Conservation (phyloP, 1,140 invertebrate genomes). For the Gonioctena quinquepunctata region DNA sequence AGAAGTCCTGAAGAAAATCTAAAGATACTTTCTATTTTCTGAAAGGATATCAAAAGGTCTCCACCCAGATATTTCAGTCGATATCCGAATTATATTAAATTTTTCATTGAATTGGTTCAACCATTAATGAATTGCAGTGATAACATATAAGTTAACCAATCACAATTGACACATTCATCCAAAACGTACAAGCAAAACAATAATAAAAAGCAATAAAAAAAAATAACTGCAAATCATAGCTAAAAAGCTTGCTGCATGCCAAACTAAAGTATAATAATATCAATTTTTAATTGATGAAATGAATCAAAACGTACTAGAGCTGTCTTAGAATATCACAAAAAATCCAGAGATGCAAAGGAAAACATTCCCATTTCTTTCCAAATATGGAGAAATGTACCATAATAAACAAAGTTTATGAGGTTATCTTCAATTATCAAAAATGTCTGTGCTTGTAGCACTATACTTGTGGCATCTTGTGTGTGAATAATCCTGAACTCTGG, state of each 20-base stretch:
- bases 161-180: constrained; percentile 44
- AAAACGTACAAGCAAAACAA: constrained; percentile 23
- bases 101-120: neutral
- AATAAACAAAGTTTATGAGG: too few relatives aligned
- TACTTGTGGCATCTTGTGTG: too few relatives aligned
- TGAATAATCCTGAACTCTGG: too few relatives aligned
- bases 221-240: neutral
- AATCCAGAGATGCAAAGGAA: too few relatives aligned
- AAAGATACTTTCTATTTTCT: neutral
- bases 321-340: too few relatives aligned
- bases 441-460: too few relatives aligned
- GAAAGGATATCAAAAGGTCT: neutral
- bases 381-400: too few relatives aligned
- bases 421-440: too few relatives aligned
- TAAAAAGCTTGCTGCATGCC: neutral
- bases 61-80: neutral
- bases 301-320: too few relatives aligned
- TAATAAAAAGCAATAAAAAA: neutral
- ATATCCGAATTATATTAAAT: neutral
- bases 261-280: too few relatives aligned
- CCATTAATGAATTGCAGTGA: constrained; percentile 5
- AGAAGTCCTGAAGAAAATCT: constrained; percentile 10
- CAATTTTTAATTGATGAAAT: too few relatives aligned
- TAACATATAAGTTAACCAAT: constrained; percentile 48
- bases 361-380: too few relatives aligned